A percentile compares a stretch with the other conserved stretches of the same genome.
Conservation (phyloP, 2,113 vertebrate species). For the Axis porcinus region DNA sequence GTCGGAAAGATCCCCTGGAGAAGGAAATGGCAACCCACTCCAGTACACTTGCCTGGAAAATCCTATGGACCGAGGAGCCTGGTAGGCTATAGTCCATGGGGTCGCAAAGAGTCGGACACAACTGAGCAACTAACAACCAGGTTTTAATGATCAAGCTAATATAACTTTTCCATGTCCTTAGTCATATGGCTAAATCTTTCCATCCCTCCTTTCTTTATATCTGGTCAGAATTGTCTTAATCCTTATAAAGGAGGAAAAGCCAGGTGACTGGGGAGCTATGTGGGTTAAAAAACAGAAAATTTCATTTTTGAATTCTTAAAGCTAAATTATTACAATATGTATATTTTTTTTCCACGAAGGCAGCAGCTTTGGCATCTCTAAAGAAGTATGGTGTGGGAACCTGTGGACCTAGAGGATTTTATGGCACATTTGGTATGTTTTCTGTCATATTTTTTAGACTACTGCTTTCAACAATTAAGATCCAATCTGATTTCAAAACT, state of each 20-base stretch:
- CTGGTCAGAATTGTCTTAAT: not conserved
- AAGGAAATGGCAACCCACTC: not conserved
- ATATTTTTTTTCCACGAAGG: slow-evolving; percentile 76
- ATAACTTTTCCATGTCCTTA: not conserved
- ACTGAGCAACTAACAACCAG: not conserved
- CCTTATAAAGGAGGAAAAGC: not conserved
- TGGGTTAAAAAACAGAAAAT: not conserved
- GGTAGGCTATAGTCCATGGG: not conserved
- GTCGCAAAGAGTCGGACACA: not conserved
- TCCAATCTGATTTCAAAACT: not conserved
- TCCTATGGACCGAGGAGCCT: not conserved
- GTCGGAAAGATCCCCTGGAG: not conserved
- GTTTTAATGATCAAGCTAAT: not conserved
- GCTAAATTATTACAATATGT: not conserved
- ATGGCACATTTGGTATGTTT: slow-evolving; percentile 95
- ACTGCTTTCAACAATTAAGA: not conserved
- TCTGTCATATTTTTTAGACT: not conserved
- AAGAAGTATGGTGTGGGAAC: slow-evolving; percentile 97
- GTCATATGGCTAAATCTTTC: not conserved
- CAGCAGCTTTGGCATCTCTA: slow-evolving; percentile 90
- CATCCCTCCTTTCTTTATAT: not conserved
- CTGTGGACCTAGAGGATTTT: slow-evolving; percentile 97
- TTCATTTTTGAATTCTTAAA: not conserved
- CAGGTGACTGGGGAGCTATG: not conserved
- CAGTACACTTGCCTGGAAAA: not conserved